Evolutionary conservation across 1,140 invertebrate species (phyloP).

Genomic region (Hetaerina americana): DNA sequence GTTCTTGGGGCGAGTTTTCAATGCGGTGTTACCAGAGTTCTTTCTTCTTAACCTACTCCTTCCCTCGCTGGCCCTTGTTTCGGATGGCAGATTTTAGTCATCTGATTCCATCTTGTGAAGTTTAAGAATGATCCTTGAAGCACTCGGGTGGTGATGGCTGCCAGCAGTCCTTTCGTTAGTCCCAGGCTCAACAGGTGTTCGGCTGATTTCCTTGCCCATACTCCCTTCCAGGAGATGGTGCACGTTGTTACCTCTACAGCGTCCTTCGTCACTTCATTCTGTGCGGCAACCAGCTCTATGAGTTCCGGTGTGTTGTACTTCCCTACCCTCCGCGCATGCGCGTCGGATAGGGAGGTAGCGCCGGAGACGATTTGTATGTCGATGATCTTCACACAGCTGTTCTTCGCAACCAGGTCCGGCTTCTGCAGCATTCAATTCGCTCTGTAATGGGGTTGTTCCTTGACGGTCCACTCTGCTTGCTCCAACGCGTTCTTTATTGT

Average conservation of each 20-base stretch:
- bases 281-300: not conserved
- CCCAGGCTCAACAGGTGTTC: not conserved
- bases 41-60: no score
- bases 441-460: slow-evolving; percentile 10
- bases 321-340: slow-evolving; percentile 9
- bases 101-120: slow-evolving; percentile 17
- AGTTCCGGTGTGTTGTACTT: slow-evolving; percentile 11
- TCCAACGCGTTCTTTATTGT: slow-evolving; percentile 3
- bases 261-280: not conserved
- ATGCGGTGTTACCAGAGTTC: no score
- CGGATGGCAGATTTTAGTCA: no score
- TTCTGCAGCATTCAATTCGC: slow-evolving; percentile 8
- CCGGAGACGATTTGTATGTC: slow-evolving; percentile 18
- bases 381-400: slow-evolving; percentile 3
- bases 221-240: slow-evolving; percentile 17
- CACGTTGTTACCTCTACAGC: not conserved
- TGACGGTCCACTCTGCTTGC: slow-evolving; percentile 10
- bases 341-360: slow-evolving; percentile 4
- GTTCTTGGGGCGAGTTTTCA: no score
- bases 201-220: slow-evolving; percentile 12
- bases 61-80: no score
- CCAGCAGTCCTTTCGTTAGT: not conserved
- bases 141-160: slow-evolving; percentile 13
- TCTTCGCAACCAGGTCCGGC: slow-evolving; percentile 17
- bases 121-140: slow-evolving; percentile 16